Evolutionary conservation across 2,888 invertebrate species (phyloP).

Genomic region (Spodoptera picta): DNA sequence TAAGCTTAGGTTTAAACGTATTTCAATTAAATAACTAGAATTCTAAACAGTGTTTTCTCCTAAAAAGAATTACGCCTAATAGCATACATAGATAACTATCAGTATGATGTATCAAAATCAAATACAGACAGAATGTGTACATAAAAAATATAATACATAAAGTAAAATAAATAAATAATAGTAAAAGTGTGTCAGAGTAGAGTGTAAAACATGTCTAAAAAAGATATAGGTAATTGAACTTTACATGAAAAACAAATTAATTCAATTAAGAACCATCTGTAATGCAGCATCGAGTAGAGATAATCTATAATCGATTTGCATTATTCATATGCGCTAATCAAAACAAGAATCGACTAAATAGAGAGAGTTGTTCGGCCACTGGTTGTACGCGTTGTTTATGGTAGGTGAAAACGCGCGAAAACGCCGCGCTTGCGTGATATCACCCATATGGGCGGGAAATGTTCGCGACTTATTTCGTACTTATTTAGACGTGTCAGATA

Average conservation of each 20-base stretch:
- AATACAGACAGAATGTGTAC: too few species aligned
- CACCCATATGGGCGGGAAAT: conserved; percentile 41
- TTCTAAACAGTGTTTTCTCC: too few species aligned
- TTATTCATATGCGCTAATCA: conserved; percentile 52
- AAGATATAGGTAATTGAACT: neutral
- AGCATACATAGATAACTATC: too few species aligned
- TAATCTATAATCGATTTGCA: conserved; percentile 36
- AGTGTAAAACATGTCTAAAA: neutral
- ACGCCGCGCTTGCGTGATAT: conserved; percentile 54
- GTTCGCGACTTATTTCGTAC: conserved; percentile 10
- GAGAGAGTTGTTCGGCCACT: conserved; percentile 56
- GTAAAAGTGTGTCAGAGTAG: neutral
- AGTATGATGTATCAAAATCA: too few species aligned
- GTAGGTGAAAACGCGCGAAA: conserved; percentile 70
- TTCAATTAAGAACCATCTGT: conserved; percentile 2
- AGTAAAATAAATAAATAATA: too few species aligned
- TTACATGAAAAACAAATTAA: conserved; percentile 6
- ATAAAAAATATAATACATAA: too few species aligned
- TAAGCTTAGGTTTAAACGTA: neutral
- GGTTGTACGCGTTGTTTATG: conserved; percentile 57
- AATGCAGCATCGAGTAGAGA: conserved; percentile 18
- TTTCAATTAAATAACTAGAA: too few species aligned
- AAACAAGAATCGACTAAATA: conserved; percentile 49
- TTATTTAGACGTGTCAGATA: conserved; percentile 5
- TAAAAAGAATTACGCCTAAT: too few species aligned